Evolutionary conservation across 2,797 vertebrate genomes (phyloP), one percentile per base, ranked within the genome.

Genomic region (Parotocinclus haroldoi): DNA sequence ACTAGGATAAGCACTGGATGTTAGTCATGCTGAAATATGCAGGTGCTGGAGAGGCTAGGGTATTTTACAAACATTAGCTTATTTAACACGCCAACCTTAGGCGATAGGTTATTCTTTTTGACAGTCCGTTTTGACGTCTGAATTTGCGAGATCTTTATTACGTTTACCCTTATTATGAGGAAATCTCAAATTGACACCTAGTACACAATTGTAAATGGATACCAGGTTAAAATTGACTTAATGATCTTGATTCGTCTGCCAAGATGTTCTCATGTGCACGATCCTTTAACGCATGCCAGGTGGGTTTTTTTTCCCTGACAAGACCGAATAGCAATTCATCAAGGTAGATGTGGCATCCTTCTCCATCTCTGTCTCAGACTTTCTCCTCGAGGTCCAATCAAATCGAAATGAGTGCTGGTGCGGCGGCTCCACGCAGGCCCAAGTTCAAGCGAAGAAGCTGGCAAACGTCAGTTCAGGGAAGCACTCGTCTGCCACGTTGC

Each of bases 401-500:
- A 63, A 72, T 72, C 58, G 62, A 68, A 71, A 45, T 9, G 36
- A 61, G 38, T 50, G 42, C 54, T 57, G 19, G 48, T 61, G 68
- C 63, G 63, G 53, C 61, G 37, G 71, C 64, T 58, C 61, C 58
- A 56, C 58, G 64, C 51, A 56, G 53, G n/a, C 42, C 17, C 19
- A 46, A 17, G 42, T 58, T 66, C 58, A 27, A 63, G 53, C 57
- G 14, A 50, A 70, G 75, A 58, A 67, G 59, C 60, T 76, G 71
- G 71, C 64, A 63, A 76, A 73, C 73, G 63, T 69, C 75, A 64
- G 71, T 64, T 68, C 60, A 72, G 62, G 66, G 57, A 69, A 74
- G 69, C 69, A 70, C 76, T 79, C 70, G 76, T 76, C 75, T 66
- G 63, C 48, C 40, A 27, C 13, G 9, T 8, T 49, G 36, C 19